Conservation (phyloP, 2,113 vertebrate genomes). For the Pantherophis guttatus region DNA sequence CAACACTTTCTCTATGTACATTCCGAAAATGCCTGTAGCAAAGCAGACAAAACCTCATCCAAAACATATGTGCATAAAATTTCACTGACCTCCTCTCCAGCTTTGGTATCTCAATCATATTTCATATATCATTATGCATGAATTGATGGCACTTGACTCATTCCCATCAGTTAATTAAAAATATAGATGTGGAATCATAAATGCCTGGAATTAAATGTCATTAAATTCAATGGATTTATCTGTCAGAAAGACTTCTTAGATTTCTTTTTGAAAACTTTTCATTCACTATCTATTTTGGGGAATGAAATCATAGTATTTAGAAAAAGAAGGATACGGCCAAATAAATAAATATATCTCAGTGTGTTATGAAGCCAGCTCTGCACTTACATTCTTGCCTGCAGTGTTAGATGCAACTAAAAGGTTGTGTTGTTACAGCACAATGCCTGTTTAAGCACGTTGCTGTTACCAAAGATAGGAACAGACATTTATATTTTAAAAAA, state of each 20-base stretch:
- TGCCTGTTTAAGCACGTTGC: not conserved
- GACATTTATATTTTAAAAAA: not conserved
- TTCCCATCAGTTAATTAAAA: not conserved
- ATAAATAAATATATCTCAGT: not conserved
- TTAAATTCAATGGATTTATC: not conserved
- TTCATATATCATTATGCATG: not conserved
- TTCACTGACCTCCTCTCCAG: not conserved
- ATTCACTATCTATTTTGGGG: not conserved
- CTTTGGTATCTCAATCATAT: not conserved
- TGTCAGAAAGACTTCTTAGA: not conserved
- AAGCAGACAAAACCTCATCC: not conserved
- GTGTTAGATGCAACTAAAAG: not conserved
- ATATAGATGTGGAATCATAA: not conserved
- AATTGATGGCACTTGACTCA: not conserved
- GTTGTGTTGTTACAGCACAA: not conserved
- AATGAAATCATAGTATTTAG: not conserved
- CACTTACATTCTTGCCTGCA: not conserved
- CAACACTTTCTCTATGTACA: not conserved
- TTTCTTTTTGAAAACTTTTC: not conserved
- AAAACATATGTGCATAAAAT: not conserved
- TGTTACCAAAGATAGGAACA: not conserved
- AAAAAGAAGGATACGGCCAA: not conserved
- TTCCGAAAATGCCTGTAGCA: not conserved
- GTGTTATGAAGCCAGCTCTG: not conserved
- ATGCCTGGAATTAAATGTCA: not conserved